These are phyloP conservation scores for Taxidea taxus DNA, from an alignment of 2,113 vertebrate species.

Conservation along the genomic window DNA sequence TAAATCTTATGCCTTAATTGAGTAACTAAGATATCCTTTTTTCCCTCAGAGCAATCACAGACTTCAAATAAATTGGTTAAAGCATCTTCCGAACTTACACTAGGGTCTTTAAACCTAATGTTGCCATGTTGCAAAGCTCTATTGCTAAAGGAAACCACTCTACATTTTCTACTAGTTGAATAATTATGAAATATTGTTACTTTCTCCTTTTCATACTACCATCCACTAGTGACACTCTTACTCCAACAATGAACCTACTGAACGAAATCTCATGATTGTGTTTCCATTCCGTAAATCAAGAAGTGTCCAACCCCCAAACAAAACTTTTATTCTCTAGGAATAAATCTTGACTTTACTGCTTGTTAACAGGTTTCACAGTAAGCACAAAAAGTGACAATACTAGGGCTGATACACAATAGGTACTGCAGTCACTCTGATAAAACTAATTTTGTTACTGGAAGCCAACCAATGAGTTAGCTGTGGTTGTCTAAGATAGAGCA, in stretches of 20 bases:
- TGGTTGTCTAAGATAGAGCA: not conserved
- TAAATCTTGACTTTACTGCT: not conserved
- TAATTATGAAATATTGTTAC: not conserved
- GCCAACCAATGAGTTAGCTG: not conserved
- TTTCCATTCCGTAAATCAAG: not conserved
- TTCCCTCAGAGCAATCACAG: not conserved
- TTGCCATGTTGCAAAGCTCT: not conserved
- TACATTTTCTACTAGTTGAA: not conserved
- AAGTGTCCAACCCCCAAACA: not conserved
- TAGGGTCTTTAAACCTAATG: not conserved
- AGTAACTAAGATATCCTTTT: not conserved
- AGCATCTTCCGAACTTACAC: not conserved
- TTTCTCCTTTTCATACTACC: not conserved
- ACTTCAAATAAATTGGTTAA: not conserved
- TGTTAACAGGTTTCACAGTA: not conserved
- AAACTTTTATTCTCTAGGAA: not conserved
- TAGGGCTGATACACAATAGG: not conserved
- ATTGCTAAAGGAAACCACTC: not conserved
- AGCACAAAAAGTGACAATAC: not conserved
- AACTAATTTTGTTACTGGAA: not conserved
- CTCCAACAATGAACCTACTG: not conserved
- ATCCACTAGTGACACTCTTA: not conserved
- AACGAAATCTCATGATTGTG: not conserved
- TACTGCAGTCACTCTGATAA: not conserved
- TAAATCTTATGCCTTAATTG: not conserved